These are phyloP conservation scores for Rattus norvegicus DNA, from an alignment of 2,113 vertebrate species.

Conservation along the genomic window GRCr8 NC_086030.1:28570501-28571000, in stretches of 20 bases:
- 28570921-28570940: neutral
- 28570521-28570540: neutral
- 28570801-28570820: neutral
- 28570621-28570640: neutral
- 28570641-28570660: neutral
- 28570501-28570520: neutral
- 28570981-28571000: neutral
- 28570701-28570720: neutral
- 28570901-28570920: neutral
- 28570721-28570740: conserved; percentile 33
- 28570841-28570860: neutral
- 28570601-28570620: neutral
- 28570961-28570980: accelerated
- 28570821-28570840: neutral
- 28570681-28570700: neutral
- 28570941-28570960: neutral
- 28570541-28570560: neutral
- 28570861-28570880: conserved; percentile 42
- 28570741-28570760: conserved; percentile 42
- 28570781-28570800: neutral
- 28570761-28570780: neutral
- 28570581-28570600: neutral
- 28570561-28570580: neutral
- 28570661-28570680: neutral
- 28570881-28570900: neutral